Evolutionary conservation across 2,888 invertebrate species (phyloP).

Genomic region (Acanthosoma haemorrhoidale): DNA sequence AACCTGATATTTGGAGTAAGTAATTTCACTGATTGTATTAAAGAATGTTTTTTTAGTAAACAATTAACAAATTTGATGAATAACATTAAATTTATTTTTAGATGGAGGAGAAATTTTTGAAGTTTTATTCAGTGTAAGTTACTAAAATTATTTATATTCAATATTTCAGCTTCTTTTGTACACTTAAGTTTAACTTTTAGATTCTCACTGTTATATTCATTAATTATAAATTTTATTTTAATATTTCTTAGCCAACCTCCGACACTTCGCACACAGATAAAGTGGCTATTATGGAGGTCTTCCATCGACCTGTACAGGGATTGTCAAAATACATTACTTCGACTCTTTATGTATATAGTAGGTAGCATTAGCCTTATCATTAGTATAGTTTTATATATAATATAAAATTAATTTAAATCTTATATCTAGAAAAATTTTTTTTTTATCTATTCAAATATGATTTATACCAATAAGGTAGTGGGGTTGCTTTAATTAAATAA

Average conservation of each 20-base stretch:
- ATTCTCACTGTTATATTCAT: conserved; percentile 17
- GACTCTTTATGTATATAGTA: conserved; percentile 57
- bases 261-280: conserved; percentile 56
- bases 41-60: background rate
- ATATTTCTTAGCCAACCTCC: conserved; percentile 46
- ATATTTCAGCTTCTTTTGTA: too few species aligned
- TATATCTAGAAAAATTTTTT: too few species aligned
- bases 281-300: conserved; percentile 65
- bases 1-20: conserved; percentile 34
- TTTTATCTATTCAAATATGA: too few species aligned
- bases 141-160: background rate
- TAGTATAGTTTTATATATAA: too few species aligned
- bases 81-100: conserved; percentile 33
- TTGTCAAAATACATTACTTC: conserved; percentile 56
- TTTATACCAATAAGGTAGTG: too few species aligned
- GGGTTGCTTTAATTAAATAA: too few species aligned
- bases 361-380: too few species aligned
- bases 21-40: background rate
- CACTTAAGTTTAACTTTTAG: background rate
- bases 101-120: conserved; percentile 40
- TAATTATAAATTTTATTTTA: background rate
- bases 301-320: conserved; percentile 60
- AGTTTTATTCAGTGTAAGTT: conserved; percentile 41
- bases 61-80: too few species aligned
- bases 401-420: too few species aligned